phyloP scores from a whole-genome alignment of 2,797 vertebrate species.

The Coregonus suidteri region DNA sequence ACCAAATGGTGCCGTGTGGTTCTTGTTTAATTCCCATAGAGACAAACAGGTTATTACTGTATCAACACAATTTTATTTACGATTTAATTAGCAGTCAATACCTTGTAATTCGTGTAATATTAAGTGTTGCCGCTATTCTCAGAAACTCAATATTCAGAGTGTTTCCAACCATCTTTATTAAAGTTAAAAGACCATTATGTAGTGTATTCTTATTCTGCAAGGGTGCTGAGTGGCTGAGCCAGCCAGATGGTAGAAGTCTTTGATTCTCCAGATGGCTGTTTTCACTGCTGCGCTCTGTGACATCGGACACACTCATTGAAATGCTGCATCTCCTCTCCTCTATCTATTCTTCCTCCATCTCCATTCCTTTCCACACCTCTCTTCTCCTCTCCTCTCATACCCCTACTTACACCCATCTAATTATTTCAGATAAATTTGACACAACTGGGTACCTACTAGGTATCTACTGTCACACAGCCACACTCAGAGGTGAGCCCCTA shows the following conservation, averaged over 20 bases:
- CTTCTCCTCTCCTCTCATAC: too few relatives aligned
- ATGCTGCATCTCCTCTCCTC: slow-evolving; percentile 66
- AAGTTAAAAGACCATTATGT: slow-evolving; percentile 59
- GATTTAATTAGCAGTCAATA: not conserved
- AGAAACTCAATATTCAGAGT: too few relatives aligned
- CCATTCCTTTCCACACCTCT: too few relatives aligned
- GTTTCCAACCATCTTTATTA: too few relatives aligned
- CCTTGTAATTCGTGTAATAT: not conserved
- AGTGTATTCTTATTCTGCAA: slow-evolving; percentile 76
- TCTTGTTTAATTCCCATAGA: too few relatives aligned
- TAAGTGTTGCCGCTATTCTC: too few relatives aligned
- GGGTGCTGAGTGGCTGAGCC: slow-evolving; percentile 79
- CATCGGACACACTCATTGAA: slow-evolving; percentile 83
- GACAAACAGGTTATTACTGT: too few relatives aligned
- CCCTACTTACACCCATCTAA: slow-evolving; percentile 58
- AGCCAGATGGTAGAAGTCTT: slow-evolving; percentile 84
- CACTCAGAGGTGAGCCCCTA: slow-evolving; percentile 7
- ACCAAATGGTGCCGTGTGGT: not conserved
- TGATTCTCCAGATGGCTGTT: slow-evolving; percentile 86
- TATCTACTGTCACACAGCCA: not conserved
- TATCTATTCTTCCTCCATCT: not conserved
- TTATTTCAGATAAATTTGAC: slow-evolving; percentile 60
- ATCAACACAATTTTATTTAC: not conserved
- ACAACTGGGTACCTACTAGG: not conserved
- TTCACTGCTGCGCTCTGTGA: slow-evolving; percentile 79